These are phyloP conservation scores for Steinernema carpocapsae DNA, from an alignment of 2,888 invertebrate genomes.

Conservation along the genomic window DNA sequence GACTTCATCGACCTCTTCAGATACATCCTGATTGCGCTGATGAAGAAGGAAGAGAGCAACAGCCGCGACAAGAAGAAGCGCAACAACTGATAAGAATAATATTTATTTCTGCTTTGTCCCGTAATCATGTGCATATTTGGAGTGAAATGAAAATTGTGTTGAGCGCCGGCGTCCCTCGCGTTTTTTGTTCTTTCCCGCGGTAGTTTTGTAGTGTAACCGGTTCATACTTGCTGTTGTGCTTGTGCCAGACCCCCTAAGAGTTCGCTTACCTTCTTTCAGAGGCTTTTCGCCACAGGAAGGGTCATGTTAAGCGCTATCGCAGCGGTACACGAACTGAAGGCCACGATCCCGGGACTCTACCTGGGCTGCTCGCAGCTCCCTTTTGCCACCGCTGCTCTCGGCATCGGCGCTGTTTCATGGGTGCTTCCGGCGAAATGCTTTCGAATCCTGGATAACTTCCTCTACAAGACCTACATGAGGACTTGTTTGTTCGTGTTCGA, in stretches of 20 bases:
- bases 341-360: neutral
- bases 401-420: constrained; percentile 56
- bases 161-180: neutral
- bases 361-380: constrained; percentile 48
- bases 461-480: constrained; percentile 61
- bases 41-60: constrained; percentile 48
- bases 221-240: neutral
- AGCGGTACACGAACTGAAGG: neutral
- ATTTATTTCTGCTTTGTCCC: constrained; percentile 8
- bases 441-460: constrained; percentile 53
- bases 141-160: constrained; percentile 13
- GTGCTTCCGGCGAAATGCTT: constrained; percentile 45
- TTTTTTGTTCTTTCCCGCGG: neutral
- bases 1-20: constrained; percentile 93
- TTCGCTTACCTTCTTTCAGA: too few relatives aligned
- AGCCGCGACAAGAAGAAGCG: constrained; percentile 37
- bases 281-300: neutral
- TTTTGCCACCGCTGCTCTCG: constrained; percentile 55
- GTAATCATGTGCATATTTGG: constrained; percentile 29
- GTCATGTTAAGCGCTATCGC: constrained; percentile 5
- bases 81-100: neutral
- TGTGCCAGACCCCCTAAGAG: neutral
- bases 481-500: constrained; percentile 65
- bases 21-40: constrained; percentile 56
- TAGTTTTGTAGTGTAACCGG: neutral